Percentiles rank a stretch among this genome's conserved stretches.
These are phyloP conservation scores for Caenorhabditis drosophilae DNA, from an alignment of 2,888 invertebrate species.

Conservation along the genomic window DNA sequence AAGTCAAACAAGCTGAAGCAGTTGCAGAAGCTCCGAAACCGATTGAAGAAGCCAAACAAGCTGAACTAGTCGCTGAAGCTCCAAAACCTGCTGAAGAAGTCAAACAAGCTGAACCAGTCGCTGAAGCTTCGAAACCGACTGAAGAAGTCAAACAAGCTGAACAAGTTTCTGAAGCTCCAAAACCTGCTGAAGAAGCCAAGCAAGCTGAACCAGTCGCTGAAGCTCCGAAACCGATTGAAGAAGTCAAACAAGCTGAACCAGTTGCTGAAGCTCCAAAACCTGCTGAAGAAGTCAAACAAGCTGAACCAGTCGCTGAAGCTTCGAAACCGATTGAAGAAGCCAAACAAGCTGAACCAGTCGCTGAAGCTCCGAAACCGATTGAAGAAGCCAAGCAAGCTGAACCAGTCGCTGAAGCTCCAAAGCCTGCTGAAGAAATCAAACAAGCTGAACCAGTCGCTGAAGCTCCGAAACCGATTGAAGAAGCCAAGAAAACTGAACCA, in stretches of 20 bases:
- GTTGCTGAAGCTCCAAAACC: slow-evolving; percentile 3
- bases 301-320: slow-evolving; percentile 9
- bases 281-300: neutral
- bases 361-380: slow-evolving; percentile 16
- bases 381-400: too few species aligned
- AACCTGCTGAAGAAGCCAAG: slow-evolving; percentile 12
- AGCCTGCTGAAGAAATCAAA: too few species aligned
- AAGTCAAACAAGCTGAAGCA: slow-evolving; percentile 8
- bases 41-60: neutral
- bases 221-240: slow-evolving; percentile 12
- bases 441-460: neutral
- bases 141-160: neutral
- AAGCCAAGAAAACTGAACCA: slow-evolving; percentile 6
- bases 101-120: slow-evolving; percentile 9
- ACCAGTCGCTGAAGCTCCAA: neutral
- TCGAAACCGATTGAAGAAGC: slow-evolving; percentile 5
- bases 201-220: slow-evolving; percentile 11
- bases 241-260: slow-evolving; percentile 5
- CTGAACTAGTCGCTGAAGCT: slow-evolving; percentile 6
- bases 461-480: slow-evolving; percentile 1
- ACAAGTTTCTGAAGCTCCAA: slow-evolving; percentile 2
- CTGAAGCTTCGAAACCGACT: neutral
- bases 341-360: slow-evolving; percentile 7
- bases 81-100: slow-evolving; percentile 1
- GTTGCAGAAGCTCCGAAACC: slow-evolving; percentile 2